Base-by-base conservation (phyloP, 2,888 invertebrate genomes). In the Candidula unifasciata region DNA sequence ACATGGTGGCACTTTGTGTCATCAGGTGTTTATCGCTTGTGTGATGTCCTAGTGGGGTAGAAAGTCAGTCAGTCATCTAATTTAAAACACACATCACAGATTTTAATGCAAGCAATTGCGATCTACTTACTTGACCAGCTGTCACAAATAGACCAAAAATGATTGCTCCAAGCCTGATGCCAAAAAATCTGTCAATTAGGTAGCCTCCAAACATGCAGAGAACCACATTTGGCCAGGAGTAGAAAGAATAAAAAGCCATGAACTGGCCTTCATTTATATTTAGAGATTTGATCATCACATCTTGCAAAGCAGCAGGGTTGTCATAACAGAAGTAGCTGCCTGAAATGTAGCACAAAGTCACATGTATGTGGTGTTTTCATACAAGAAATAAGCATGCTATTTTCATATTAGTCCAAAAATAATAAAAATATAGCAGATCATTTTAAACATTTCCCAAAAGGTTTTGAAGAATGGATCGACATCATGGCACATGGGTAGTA, bases 271-370 rank as follows among this genome's bases (percentile, higher is more conserved):
- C 97, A 80, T 96, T 95, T 88, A 99, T 95, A 88, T 96, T 95
- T 91, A 98, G 95, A 92, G 98, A 98, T 88, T 95, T 94, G 91
- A 96, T 96, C 93, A 97, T 98, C 89, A 97, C 96, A 92, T 97
- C 96, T 93, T 97, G 97, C 80, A 99, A 94, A 8, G 99, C 98
- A 82, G 96, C 97, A 10, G 99, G 99, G 93, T 97, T 98, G 94
- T 99, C 99, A 94, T 98, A 99, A 94, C 99, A 99, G 94, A 99
- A 99, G 94, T 98, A 98, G 85, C 98, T 97, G 92, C 98, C 98
- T 98, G 94, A 8, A 89, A 89, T 35, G 0, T 27, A 69, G 16
- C 10, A 60, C 5, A n/a, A 6, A 16, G 21, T 21, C 6, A 60
- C 21, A n/a, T 21, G 21, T 21, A n/a, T 60, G 3, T 24, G 21